Percentiles rank a stretch among this genome's conserved stretches.
Conservation (phyloP, 1,140 invertebrate genomes). For the Drosophila virilis region DNA sequence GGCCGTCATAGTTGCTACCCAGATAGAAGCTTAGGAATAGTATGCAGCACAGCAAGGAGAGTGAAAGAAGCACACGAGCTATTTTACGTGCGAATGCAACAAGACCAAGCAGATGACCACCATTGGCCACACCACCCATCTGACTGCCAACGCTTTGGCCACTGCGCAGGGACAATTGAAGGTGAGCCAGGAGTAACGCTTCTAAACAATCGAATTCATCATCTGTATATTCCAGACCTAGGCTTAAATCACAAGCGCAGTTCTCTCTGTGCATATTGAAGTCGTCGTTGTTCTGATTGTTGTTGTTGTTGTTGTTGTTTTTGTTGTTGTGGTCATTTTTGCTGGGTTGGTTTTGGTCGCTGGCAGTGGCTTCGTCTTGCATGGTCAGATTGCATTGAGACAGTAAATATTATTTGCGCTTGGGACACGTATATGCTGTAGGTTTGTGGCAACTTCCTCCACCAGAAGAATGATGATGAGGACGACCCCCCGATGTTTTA, state of each 20-base stretch:
- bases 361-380: slow-evolving; percentile 51
- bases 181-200: slow-evolving; percentile 46
- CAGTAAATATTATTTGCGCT: slow-evolving; percentile 82
- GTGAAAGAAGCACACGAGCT: slow-evolving; percentile 70
- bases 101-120: slow-evolving; percentile 73
- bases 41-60: slow-evolving; percentile 72
- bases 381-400: slow-evolving; percentile 77
- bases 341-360: slow-evolving; percentile 11
- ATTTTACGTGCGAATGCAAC: slow-evolving; percentile 80
- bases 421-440: slow-evolving; percentile 36
- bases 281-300: slow-evolving; percentile 25
- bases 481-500: background rate
- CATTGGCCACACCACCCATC: slow-evolving; percentile 73
- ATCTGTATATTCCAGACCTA: slow-evolving; percentile 40
- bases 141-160: slow-evolving; percentile 23
- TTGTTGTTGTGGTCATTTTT: slow-evolving; percentile 20
- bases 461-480: background rate
- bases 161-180: slow-evolving; percentile 44
- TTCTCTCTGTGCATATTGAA: slow-evolving; percentile 21
- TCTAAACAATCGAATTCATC: slow-evolving; percentile 50
- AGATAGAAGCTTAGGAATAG: slow-evolving; percentile 71
- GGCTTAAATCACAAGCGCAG: slow-evolving; percentile 55
- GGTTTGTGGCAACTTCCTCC: slow-evolving; percentile 17
- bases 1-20: slow-evolving; percentile 53
- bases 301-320: slow-evolving; percentile 2